phyloP scores from a whole-genome alignment of 2,888 invertebrate genomes.

The Hymenopus coronatus region DNA sequence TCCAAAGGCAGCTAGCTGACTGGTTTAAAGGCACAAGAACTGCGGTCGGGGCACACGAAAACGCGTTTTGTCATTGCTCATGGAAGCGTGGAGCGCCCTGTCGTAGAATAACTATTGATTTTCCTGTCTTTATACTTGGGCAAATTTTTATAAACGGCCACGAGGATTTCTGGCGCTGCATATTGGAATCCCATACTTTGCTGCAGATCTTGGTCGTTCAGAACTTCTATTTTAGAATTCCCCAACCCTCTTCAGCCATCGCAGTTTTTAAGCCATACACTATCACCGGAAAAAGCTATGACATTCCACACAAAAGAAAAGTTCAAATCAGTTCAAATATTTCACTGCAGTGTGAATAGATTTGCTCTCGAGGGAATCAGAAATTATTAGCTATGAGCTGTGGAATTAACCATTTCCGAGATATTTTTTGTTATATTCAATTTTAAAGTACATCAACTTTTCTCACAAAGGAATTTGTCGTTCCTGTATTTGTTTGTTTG shows the following conservation, averaged over 20 bases:
- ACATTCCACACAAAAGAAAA: no score
- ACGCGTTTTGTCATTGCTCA: not conserved
- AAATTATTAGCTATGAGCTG: no score
- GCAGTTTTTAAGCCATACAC: not conserved
- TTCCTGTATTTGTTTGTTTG: no score
- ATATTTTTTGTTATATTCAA: no score
- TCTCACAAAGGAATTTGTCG: no score
- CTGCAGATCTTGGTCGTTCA: not conserved
- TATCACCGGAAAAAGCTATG: not conserved
- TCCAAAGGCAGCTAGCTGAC: no score
- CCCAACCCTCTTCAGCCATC: not conserved
- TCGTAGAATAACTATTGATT: not conserved
- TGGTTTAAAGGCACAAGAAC: not conserved
- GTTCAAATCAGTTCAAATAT: no score
- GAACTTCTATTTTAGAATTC: not conserved
- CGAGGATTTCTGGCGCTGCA: not conserved
- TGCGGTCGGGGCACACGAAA: no score
- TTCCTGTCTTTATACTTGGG: not conserved
- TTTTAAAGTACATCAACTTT: no score
- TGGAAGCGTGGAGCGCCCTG: not conserved
- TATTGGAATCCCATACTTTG: not conserved
- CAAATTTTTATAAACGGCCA: not conserved
- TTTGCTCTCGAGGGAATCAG: no score
- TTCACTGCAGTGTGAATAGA: no score
- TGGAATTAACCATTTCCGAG: no score